A percentile compares a stretch with the other conserved stretches of the same genome.
Evolutionary conservation across 2,888 invertebrate species (phyloP).

Genomic region (Antheraea assamensis): DNA sequence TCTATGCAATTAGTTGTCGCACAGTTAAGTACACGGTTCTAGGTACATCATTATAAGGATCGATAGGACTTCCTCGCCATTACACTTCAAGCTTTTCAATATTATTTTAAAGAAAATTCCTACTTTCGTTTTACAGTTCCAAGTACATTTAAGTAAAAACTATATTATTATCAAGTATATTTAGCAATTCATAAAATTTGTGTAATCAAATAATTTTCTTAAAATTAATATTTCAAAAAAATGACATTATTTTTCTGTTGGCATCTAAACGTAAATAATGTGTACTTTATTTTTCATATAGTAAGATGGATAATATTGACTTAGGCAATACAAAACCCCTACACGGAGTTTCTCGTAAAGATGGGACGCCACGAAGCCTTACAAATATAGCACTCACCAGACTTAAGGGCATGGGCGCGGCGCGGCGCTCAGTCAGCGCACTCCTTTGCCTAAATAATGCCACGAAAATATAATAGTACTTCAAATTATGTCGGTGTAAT

Average conservation of each 20-base stretch:
- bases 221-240: background rate
- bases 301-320: slow-evolving; percentile 48
- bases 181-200: background rate
- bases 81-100: background rate
- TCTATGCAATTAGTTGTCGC: slow-evolving; percentile 25
- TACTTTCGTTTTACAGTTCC: too few relatives aligned
- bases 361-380: slow-evolving; percentile 76
- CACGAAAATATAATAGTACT: slow-evolving; percentile 62
- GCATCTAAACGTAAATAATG: slow-evolving; percentile 19
- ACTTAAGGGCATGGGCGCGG: slow-evolving; percentile 79
- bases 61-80: slow-evolving; percentile 12
- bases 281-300: slow-evolving; percentile 22
- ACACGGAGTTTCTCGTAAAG: slow-evolving; percentile 58
- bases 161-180: background rate
- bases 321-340: slow-evolving; percentile 47
- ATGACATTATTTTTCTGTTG: background rate
- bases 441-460: slow-evolving; percentile 74
- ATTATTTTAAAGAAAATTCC: too few relatives aligned
- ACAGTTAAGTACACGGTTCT: slow-evolving; percentile 18
- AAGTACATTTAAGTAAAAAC: background rate
- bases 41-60: slow-evolving; percentile 16
- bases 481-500: slow-evolving; percentile 58
- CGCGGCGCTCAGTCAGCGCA: slow-evolving; percentile 67
- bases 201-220: background rate
- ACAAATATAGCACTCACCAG: slow-evolving; percentile 78